Conservation (phyloP, 2,888 invertebrate genomes). For the Imbricaverruca yamaguchii region DNA sequence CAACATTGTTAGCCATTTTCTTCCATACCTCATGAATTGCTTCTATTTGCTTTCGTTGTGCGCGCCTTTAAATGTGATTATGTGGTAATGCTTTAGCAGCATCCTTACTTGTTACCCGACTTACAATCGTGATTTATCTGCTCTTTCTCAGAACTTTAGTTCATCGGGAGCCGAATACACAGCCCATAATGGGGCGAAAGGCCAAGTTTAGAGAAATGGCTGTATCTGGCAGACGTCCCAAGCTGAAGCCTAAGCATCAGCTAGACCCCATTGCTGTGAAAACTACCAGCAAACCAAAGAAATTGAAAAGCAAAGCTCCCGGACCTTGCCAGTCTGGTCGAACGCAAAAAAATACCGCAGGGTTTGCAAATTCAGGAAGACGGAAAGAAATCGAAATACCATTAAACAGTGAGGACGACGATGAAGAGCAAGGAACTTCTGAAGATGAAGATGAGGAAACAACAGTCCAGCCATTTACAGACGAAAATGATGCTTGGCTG, state of each 20-base stretch:
- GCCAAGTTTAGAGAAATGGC: background rate
- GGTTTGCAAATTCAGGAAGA: too few species aligned
- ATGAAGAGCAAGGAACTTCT: background rate
- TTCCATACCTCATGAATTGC: too few species aligned
- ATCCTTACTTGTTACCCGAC: too few species aligned
- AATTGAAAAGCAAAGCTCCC: background rate
- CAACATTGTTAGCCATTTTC: too few species aligned
- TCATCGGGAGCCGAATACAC: too few species aligned
- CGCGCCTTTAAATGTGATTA: too few species aligned
- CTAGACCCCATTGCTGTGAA: background rate
- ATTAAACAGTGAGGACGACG: constrained; percentile 17
- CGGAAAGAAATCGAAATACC: background rate
- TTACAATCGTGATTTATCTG: too few species aligned
- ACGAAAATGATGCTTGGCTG: background rate
- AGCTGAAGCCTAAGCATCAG: constrained; percentile 10
- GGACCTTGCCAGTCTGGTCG: too few species aligned
- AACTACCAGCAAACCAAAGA: background rate
- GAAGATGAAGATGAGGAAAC: constrained; percentile 19
- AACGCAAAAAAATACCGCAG: too few species aligned
- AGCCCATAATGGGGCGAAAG: constrained; percentile 12
- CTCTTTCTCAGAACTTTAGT: too few species aligned
- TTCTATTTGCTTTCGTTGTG: too few species aligned
- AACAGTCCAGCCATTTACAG: constrained; percentile 19
- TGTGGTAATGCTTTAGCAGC: too few species aligned
- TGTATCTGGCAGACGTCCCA: background rate